phyloP scores from a whole-genome alignment of 2,113 vertebrate genomes.

The Nothoprocta pentlandii region DNA sequence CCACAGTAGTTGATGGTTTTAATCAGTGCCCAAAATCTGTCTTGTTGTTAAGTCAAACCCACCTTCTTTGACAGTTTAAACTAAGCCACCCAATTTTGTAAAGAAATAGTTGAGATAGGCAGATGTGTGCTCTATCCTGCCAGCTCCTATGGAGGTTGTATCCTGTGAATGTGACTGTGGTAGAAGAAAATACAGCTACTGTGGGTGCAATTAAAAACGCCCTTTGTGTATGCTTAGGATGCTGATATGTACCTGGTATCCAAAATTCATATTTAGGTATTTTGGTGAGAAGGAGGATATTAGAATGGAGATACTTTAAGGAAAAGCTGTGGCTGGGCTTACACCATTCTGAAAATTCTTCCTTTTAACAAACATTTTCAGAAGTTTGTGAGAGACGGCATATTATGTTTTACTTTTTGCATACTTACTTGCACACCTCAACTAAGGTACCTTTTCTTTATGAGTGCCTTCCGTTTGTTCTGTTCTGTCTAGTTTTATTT shows the following conservation, averaged over 20 bases:
- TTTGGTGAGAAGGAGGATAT: background rate
- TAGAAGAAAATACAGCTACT: background rate
- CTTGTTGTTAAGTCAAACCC: background rate
- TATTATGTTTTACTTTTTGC: background rate
- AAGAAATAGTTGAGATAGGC: background rate
- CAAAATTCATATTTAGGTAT: background rate
- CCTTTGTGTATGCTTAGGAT: accelerated
- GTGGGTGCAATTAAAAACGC: background rate
- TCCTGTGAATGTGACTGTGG: background rate
- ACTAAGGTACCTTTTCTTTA: background rate
- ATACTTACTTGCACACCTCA: background rate
- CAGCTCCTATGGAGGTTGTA: background rate
- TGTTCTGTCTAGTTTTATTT: background rate
- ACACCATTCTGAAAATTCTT: background rate
- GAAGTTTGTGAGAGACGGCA: accelerated
- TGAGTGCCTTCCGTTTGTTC: background rate
- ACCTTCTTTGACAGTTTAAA: background rate
- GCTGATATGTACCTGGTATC: background rate
- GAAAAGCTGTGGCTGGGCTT: background rate
- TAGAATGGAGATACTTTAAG: background rate
- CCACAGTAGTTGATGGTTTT: background rate
- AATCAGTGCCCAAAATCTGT: background rate
- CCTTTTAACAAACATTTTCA: background rate
- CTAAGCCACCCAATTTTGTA: background rate
- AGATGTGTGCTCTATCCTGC: background rate